Evolutionary conservation across 2,888 invertebrate species (phyloP), one percentile per base, ranked within the genome.

Genomic region (Andrena trimmerana): DNA sequence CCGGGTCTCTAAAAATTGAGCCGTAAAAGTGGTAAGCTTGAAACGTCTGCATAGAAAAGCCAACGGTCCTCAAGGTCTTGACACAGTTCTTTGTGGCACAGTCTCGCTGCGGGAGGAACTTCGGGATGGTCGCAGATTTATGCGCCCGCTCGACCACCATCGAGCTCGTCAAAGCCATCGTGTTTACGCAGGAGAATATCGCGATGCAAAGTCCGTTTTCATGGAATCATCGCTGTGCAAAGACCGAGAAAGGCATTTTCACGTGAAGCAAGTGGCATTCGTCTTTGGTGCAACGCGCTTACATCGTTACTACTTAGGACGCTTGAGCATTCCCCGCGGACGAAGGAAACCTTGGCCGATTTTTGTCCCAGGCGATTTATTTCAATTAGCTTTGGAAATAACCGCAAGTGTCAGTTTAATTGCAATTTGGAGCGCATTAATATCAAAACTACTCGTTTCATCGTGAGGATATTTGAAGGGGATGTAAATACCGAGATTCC

Each of bases 151-250:
- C 62, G 60, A 50, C 67, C 78, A 72, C 4, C 62, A 20, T 54
- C 48, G 42, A 68, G 70, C 70, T 52, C 78, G 72, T 63, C 78
- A 68, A 27, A 57, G 68, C 50, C 78, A 72, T 73, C 72, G 68
- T 78, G 78, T 80, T 80, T 71, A 66, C 78, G 78, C 78, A 70
- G 27, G 57, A 60, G 79, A 70, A 66, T 66, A 80, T 80, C 78
- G 78, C 60, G 8, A 69, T 59, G 50, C 59, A 67, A 80, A 69
- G 66, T 60, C 57, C 65, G 69, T 60, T 70, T 70, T 69, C 63
- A 59, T 59, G 29, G 65, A 54, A 65, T 67, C 62, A 24, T n/a
- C 54, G 33, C 24, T 33, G 24, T 31, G 54, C 60, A 27, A 48
- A 60, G 10, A 27, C 36, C 10, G 50, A 50, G 29, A 57, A 42